Evolutionary conservation across 2,888 invertebrate genomes (phyloP), one percentile per base, ranked within the genome.

Genomic region (Oscheius sp.): DNA sequence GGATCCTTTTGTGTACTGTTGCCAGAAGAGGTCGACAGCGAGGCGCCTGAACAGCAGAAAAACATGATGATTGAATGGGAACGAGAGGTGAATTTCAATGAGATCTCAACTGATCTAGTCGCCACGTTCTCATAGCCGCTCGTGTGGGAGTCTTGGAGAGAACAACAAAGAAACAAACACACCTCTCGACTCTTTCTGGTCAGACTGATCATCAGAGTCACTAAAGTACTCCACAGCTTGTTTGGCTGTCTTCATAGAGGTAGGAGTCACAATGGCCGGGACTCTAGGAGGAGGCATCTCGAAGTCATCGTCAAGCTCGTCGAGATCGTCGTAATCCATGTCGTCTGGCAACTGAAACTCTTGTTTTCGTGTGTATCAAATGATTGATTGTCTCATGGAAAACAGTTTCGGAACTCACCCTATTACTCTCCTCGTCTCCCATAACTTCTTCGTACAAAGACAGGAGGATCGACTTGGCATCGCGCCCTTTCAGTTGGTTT

Each of bases 371-470:
- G 13, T 33, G n/a, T 55, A 10, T 9, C 2, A 1, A 53, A 9
- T 32, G 53, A 33, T 51, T 53, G 4, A 47, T 50, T 10, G 13
- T 42, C 2, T 2, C 21, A 5, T 29, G 42, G 42, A 42, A 37
- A 59, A 32, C 35, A 53, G 35, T 21, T 21, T 21, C 21, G 21
- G 21, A 21, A 55, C 33, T 53, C 13, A 79, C 78, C 70, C 75
- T 76, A 76, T 83, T 83, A 35, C 85, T 84, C 11, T 87, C 87
- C 47, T 87, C 84, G 72, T 88, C 87, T 13, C 88, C 88, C 86
- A 88, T 85, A 37, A 88, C 76, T 71, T 88, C 88, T 62, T 84
- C 82, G 76, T 87, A 88, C 59, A 88, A 62, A 10, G 75, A 80
- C 73, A 79, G 75, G 7, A 88, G 76, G 60, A 85, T 74, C 10